A percentile compares a stretch with the other conserved stretches of the same genome.
Evolutionary conservation across 2,888 invertebrate genomes (phyloP).

Genomic region (Nudaria mundana): DNA sequence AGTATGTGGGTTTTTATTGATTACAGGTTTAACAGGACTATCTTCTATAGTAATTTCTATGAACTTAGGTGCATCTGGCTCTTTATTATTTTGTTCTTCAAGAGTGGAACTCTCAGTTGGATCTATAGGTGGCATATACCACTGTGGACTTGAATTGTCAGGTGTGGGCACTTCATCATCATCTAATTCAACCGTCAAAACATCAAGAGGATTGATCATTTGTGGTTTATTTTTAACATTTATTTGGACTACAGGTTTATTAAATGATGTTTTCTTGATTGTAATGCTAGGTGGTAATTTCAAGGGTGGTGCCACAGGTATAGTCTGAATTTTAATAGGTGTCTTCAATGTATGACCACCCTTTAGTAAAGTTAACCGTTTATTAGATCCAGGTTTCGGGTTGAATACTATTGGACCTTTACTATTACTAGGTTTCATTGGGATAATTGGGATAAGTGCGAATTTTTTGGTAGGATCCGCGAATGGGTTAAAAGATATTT

Average conservation of each 20-base stretch:
- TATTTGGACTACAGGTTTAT: constrained; percentile 19
- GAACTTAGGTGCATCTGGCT: constrained; percentile 47
- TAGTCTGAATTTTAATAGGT: constrained; percentile 28
- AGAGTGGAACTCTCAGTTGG: constrained; percentile 23
- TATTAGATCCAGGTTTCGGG: constrained; percentile 4
- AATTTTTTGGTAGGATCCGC: constrained; percentile 18
- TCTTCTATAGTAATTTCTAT: constrained; percentile 74
- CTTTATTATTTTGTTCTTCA: constrained; percentile 59
- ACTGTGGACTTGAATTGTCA: constrained; percentile 50
- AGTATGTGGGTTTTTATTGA: constrained; percentile 41
- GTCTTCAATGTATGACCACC: too few relatives aligned
- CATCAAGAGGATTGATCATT: constrained; percentile 21
- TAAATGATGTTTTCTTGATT: constrained; percentile 41
- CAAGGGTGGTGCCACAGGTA: constrained; percentile 33
- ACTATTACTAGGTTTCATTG: constrained; percentile 25
- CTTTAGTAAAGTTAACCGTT: not conserved
- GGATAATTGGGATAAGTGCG: constrained; percentile 10
- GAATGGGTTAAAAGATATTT: constrained; percentile 30
- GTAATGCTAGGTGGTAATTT: constrained; percentile 61
- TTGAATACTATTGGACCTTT: constrained; percentile 27
- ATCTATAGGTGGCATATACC: constrained; percentile 72
- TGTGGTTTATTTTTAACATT: constrained; percentile 25
- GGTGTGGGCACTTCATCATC: constrained; percentile 51
- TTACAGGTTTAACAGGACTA: constrained; percentile 59
- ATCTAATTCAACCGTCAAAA: constrained; percentile 63